These are phyloP conservation scores for Sardinella longiceps DNA, from an alignment of 2,797 vertebrate genomes.

Conservation along the genomic window DNA sequence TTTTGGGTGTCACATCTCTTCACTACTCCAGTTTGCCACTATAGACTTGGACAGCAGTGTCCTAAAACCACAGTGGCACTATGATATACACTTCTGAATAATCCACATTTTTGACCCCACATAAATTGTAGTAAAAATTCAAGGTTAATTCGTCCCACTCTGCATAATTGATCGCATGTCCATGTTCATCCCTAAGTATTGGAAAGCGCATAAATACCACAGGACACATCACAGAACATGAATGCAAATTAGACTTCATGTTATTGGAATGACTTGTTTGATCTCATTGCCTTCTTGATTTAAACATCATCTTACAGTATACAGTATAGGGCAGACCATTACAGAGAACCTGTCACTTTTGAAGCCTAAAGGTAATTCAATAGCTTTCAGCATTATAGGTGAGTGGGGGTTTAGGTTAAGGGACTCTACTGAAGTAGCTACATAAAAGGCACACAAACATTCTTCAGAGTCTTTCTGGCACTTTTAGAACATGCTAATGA, in stretches of 20 bases:
- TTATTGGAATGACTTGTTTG: background rate
- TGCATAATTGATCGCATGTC: background rate
- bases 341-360: background rate
- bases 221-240: background rate
- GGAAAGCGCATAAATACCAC: background rate
- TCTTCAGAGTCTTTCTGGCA: too few species aligned
- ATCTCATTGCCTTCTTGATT: background rate
- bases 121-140: background rate
- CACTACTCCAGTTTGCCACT: constrained; percentile 17
- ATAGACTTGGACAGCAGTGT: background rate
- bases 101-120: background rate
- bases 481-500: too few species aligned
- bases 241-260: background rate
- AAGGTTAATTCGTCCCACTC: background rate
- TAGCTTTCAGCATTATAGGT: too few species aligned
- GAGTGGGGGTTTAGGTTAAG: too few species aligned
- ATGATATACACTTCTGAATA: background rate
- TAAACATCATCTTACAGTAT: background rate
- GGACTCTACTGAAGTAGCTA: too few species aligned
- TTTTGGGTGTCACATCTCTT: constrained; percentile 60
- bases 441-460: too few species aligned
- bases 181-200: background rate
- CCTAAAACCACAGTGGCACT: background rate
- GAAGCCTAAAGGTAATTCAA: background rate
- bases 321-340: background rate